Percentiles rank a stretch among this genome's conserved stretches.
phyloP scores from a whole-genome alignment of 2,113 vertebrate species.

The Gracilinanus agilis region DNA sequence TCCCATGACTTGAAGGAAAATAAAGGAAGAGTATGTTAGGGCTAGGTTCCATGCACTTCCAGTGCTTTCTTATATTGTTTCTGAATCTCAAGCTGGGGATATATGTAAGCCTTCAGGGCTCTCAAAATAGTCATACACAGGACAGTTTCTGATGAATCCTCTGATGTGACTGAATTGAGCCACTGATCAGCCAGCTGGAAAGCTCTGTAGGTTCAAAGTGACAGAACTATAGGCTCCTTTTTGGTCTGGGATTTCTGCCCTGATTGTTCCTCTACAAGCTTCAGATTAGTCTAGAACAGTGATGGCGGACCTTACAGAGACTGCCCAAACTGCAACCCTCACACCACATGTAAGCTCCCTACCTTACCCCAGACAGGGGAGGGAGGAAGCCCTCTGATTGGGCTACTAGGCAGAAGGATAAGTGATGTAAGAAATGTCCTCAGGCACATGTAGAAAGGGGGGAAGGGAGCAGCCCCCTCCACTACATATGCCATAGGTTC shows the following conservation, averaged over 20 bases:
- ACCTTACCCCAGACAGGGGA: no score
- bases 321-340: no score
- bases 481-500: no score
- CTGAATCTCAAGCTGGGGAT: no score
- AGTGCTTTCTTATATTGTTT: neutral
- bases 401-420: no score
- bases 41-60: neutral
- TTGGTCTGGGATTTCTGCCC: neutral
- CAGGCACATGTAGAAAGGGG: no score
- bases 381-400: no score
- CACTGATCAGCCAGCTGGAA: neutral
- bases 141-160: neutral
- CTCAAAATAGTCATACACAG: neutral
- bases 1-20: neutral
- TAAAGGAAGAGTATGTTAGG: neutral
- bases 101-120: neutral
- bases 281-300: neutral
- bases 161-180: neutral
- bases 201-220: neutral
- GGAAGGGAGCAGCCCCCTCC: no score
- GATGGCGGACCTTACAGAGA: no score
- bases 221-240: neutral
- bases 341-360: no score
- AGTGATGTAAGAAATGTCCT: no score
- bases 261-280: neutral